Base-by-base conservation (phyloP, 64 coral and sea anemone species). In the Actinia tenebrosa region DNA sequence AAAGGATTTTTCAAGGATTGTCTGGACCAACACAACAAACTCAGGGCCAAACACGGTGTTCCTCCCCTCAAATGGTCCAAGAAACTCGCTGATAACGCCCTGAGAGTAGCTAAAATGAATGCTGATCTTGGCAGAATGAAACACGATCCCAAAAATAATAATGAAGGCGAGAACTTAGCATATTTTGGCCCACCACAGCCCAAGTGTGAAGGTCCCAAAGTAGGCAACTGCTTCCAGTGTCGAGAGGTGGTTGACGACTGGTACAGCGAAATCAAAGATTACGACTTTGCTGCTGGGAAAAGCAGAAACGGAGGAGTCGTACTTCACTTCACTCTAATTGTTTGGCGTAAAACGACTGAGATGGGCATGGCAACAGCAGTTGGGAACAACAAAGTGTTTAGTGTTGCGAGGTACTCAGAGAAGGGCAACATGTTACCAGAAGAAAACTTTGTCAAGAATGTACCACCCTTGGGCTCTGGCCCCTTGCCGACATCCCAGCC, bases 201-300 rank as follows among this genome's bases (percentile, higher is more conserved):
- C 23, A 58, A 90, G 64, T 94, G 92, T 64, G 81, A 87, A 44
- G 89, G 88, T 0, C 45, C 44, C 16, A 89, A 90, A 56, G 61
- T 17, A 27, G 78, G 84, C 44, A 46, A 44, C 42, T 94, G 92
- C 37, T 84, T 87, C 19, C 88, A 89, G 45, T 94, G 92, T 56
- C 92, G 86, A 45, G 92, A 94, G 83, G 90, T 94, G 62, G 89
- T 94, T 2, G 59, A 83, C 10, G 92, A 94, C 54, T 94, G 92
- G 92, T 94, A 95, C 83, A 60, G 84, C 4, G 89, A 91, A 55
- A 82, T 87, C 18, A 56, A n/a, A 16, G 79, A 89, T 45, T 94
- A 84, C 54, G 80, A 94, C 55, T 94, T 87, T 80, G 84, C 46
- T 3, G 80, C 60, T 45, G 91, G 86, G 1, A 11, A 79, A 43